Evolutionary conservation across 2,888 invertebrate species (phyloP), one percentile per base, ranked within the genome.

Genomic region (Hydropsyche betteni): DNA sequence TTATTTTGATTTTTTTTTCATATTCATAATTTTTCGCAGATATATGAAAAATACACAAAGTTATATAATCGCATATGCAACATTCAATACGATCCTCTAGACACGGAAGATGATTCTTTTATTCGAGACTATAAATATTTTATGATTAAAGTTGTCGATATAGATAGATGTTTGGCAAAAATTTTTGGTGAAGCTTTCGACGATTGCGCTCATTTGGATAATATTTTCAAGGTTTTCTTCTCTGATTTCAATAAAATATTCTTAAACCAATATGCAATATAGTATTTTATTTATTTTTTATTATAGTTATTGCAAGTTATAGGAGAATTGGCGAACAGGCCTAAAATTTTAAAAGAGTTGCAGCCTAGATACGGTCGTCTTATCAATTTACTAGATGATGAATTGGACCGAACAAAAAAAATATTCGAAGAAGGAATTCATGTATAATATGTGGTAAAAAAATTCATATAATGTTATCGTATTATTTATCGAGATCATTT

Each of bases 111-210:
- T 80, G 82, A 86, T 5, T 86, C 86, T 0, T 96, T 97, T 81
- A 82, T 90, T 0, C 82, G 84, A 0, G 95, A 96, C 81, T 89
- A 90, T 78, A 81, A 86, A 0, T 83, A 84, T 0, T 95, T 95
- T 82, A 86, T 89, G 81, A 84, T 83, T 0, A 90, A 90, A 76
- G 85, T 91, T 0, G 88, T 90, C 38, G 92, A 94, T 81, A 89
- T 93, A 72, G 97, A 97, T 82, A 88, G 92, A 76, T 87, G 92
- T 78, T 86, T 97, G 52, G 94, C 94, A 0, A 91, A 93, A 16
- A 89, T 96, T 78, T 93, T 96, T 81, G 89, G 91, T 10, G 92
- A 93, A 81, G 94, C 93, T 0, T 92, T 95, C 80, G 92, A 93
- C 75, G 96, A 97, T 81, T 94, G 94, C 80, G 83, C 85, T 53